Evolutionary conservation across 1,140 invertebrate species (phyloP).

Genomic region (Pararge aegeria): DNA sequence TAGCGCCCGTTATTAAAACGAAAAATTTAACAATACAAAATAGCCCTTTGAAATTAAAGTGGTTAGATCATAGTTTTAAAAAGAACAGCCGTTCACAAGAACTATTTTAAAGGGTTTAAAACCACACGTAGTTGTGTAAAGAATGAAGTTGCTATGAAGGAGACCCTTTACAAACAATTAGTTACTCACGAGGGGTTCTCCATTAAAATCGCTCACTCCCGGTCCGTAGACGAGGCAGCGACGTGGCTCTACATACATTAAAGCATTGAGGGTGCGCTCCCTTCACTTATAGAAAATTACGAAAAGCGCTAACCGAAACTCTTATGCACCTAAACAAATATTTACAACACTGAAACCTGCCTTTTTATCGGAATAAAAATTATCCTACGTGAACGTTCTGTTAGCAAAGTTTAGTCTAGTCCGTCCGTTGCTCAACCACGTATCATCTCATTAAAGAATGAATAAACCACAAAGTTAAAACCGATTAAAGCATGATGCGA

Average conservation of each 20-base stretch:
- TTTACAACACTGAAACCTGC: no score
- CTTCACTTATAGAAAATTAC: conserved; percentile 29
- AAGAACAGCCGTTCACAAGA: conserved; percentile 8
- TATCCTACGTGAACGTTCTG: no score
- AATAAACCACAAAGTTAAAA: no score
- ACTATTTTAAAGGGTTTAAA: conserved; percentile 11
- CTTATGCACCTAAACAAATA: neutral
- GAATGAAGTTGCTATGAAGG: conserved; percentile 22
- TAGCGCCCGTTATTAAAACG: no score
- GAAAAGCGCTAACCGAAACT: neutral
- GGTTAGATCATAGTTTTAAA: neutral
- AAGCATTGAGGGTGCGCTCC: conserved; percentile 33
- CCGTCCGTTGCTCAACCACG: no score
- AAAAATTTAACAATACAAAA: no score
- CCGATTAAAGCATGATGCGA: no score
- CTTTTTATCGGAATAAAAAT: no score
- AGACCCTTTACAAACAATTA: conserved; percentile 57
- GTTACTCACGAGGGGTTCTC: conserved; percentile 46
- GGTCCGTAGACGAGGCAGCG: conserved; percentile 30
- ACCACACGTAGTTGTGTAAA: conserved; percentile 21
- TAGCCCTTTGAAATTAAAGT: neutral
- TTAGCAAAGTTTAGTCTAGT: no score
- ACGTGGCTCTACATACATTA: conserved; percentile 65
- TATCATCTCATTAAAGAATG: no score
- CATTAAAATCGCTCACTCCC: conserved; percentile 56